phyloP scores from a whole-genome alignment of 1,140 invertebrate species.

The Drosophila bocqueti region DNA sequence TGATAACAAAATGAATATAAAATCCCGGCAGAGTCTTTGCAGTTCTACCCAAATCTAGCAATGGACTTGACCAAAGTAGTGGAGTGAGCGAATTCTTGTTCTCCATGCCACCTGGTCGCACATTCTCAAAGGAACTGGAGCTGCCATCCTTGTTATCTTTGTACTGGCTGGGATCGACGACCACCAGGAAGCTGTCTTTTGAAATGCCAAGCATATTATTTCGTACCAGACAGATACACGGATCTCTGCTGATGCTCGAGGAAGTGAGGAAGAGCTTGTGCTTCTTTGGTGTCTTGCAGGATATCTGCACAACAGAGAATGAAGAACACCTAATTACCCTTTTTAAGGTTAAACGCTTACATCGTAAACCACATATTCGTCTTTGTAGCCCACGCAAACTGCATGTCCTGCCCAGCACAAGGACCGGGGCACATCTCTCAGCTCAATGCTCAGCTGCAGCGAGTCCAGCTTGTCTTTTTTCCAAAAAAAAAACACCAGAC shows the following conservation, averaged over 20 bases:
- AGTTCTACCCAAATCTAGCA: constrained; percentile 63
- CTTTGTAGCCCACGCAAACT: constrained; percentile 93
- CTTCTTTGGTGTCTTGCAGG: constrained; percentile 61
- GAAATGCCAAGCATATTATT: constrained; percentile 72
- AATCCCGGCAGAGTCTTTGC: too few species aligned
- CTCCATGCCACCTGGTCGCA: constrained; percentile 35
- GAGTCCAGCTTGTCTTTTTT: constrained; percentile 93
- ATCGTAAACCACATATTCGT: constrained; percentile 92
- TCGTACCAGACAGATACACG: constrained; percentile 89
- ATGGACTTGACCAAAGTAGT: constrained; percentile 66
- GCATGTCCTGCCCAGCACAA: constrained; percentile 94
- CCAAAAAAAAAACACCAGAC: constrained; percentile 95
- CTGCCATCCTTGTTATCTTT: constrained; percentile 41
- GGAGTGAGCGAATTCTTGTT: constrained; percentile 56
- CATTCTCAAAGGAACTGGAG: constrained; percentile 20
- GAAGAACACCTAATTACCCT: background rate
- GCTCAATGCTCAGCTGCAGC: constrained; percentile 90
- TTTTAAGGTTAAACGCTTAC: constrained; percentile 85
- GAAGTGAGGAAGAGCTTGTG: constrained; percentile 92
- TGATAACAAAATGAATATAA: background rate
- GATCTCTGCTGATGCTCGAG: constrained; percentile 91
- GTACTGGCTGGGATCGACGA: constrained; percentile 72
- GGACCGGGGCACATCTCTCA: constrained; percentile 93
- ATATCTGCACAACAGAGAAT: constrained; percentile 49
- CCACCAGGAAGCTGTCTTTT: constrained; percentile 76